phyloP scores from a whole-genome alignment of 30 jellyfish, hydroid and myxozoan genomes.

The Chrysaora quinquecirrha region DNA sequence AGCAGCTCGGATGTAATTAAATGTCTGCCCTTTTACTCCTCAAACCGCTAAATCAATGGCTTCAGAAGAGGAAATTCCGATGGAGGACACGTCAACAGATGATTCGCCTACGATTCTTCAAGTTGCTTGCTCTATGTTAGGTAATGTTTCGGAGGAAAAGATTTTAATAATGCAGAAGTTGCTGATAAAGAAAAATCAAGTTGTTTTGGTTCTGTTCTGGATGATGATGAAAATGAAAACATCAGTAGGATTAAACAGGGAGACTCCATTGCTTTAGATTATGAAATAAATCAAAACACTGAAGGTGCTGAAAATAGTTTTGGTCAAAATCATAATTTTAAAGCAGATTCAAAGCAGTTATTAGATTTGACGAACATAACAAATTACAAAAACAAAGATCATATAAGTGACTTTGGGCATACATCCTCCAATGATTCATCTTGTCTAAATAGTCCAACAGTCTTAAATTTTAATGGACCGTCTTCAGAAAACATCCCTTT shows the following conservation, averaged over 20 bases:
- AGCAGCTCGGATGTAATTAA: too few species aligned
- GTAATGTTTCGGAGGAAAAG: background rate
- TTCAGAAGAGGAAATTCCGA: background rate
- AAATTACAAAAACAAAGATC: background rate
- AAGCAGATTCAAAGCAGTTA: background rate
- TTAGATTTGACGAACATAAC: background rate
- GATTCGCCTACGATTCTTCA: background rate
- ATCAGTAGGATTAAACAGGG: too few species aligned
- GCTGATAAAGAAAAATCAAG: too few species aligned
- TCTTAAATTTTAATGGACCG: background rate
- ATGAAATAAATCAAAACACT: background rate
- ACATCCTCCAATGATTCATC: slow-evolving; percentile 43
- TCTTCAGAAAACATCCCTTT: background rate
- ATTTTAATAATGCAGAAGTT: background rate
- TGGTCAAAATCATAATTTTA: background rate
- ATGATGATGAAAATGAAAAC: too few species aligned
- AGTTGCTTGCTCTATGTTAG: background rate
- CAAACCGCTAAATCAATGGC: too few species aligned
- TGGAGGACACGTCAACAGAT: background rate
- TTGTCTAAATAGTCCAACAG: slow-evolving; percentile 41
- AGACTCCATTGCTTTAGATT: too few species aligned
- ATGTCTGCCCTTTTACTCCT: too few species aligned
- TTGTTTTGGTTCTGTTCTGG: background rate
- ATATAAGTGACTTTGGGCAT: background rate
- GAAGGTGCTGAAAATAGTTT: background rate